These are phyloP conservation scores for Eudasyphora cyanicolor DNA, from an alignment of 2,888 invertebrate species.

Conservation along the genomic window DNA sequence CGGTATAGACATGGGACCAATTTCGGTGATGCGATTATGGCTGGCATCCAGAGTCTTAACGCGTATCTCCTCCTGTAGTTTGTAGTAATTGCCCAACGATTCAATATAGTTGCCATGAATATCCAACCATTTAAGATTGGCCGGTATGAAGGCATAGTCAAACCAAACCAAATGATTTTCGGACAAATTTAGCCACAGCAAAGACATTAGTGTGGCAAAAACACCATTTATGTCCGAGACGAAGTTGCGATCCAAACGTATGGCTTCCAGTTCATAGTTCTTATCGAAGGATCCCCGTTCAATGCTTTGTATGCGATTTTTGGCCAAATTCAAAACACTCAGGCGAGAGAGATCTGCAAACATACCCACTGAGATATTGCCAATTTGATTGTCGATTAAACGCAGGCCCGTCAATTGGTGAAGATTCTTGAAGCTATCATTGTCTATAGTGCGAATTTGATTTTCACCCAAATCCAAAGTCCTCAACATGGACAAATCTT, in stretches of 20 bases:
- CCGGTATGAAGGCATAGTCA: constrained; percentile 95
- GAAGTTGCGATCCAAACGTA: constrained; percentile 93
- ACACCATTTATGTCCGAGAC: constrained; percentile 94
- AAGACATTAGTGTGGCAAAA: constrained; percentile 90
- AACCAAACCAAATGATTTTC: constrained; percentile 96
- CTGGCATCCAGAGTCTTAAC: constrained; percentile 95
- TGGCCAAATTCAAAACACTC: constrained; percentile 92
- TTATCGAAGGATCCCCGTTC: constrained; percentile 92
- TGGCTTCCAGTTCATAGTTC: constrained; percentile 90
- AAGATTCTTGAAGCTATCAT: constrained; percentile 91
- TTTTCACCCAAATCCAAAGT: constrained; percentile 96
- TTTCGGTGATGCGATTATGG: constrained; percentile 91
- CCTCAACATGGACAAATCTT: constrained; percentile 90
- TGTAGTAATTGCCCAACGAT: constrained; percentile 93
- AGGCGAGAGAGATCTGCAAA: constrained; percentile 91
- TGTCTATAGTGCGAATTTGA: constrained; percentile 90
- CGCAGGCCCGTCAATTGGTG: constrained; percentile 92
- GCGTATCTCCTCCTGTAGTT: constrained; percentile 89
- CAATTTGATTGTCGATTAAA: constrained; percentile 94
- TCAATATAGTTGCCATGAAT: constrained; percentile 94
- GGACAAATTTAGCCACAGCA: constrained; percentile 93
- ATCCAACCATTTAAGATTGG: constrained; percentile 93
- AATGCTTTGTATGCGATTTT: constrained; percentile 93
- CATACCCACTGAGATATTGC: constrained; percentile 91
- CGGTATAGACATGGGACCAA: constrained; percentile 91